Percentiles rank a stretch among this genome's conserved stretches.
These are phyloP conservation scores for Falco naumanni DNA, from an alignment of 2,797 vertebrate genomes.

Conservation along the genomic window DNA sequence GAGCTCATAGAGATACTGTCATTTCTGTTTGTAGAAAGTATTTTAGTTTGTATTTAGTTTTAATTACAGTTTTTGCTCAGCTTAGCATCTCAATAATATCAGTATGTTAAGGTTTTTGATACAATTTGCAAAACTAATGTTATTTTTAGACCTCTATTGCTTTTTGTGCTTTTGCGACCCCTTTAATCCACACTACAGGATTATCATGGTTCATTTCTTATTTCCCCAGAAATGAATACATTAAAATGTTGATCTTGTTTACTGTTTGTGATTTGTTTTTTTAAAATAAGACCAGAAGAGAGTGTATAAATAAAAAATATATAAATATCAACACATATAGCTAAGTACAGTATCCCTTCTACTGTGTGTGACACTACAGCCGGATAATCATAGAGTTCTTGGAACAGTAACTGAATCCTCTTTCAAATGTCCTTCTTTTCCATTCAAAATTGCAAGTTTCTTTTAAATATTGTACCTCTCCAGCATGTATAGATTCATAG, in stretches of 20 bases:
- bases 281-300: not conserved
- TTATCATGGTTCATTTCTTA: not conserved
- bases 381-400: not conserved
- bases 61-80: constrained; percentile 74
- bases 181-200: not conserved
- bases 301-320: not conserved
- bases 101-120: constrained; percentile 47
- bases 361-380: not conserved
- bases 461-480: not conserved
- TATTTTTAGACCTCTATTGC: constrained; percentile 29
- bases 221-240: not conserved
- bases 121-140: constrained; percentile 51
- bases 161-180: constrained; percentile 6
- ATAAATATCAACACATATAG: not conserved
- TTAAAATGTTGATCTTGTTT: constrained; percentile 12
- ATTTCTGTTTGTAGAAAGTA: constrained; percentile 65
- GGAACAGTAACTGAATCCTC: not conserved
- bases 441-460: not conserved
- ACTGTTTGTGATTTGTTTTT: constrained; percentile 16
- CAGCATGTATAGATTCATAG: not conserved
- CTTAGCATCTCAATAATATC: constrained; percentile 67
- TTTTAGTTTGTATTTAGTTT: constrained; percentile 72
- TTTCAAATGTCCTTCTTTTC: not conserved
- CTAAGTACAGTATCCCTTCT: not conserved
- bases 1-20: constrained; percentile 25